Evolutionary conservation across 1,140 invertebrate species (phyloP).

Genomic region (Papilio aristodemus): DNA sequence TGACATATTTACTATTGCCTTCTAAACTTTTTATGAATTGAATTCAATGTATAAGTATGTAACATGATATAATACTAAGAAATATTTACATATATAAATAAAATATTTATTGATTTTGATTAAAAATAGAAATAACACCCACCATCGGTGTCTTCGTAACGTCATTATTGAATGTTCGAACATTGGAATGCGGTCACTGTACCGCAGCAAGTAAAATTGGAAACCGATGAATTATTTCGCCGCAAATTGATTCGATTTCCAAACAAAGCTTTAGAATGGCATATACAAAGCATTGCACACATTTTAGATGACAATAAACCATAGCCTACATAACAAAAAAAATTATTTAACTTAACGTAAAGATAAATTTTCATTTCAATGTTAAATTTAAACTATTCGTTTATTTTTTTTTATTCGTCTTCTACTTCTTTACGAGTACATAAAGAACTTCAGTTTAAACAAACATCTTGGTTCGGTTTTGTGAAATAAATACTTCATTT

Average conservation of each 20-base stretch:
- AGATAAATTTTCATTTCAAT: neutral
- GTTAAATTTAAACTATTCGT: too few species aligned
- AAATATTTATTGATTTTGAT: neutral
- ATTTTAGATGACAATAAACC: neutral
- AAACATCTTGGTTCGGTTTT: too few species aligned
- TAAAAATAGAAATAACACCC: neutral
- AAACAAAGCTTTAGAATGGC: neutral
- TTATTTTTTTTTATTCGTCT: too few species aligned
- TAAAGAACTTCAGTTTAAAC: too few species aligned
- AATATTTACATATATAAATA: too few species aligned
- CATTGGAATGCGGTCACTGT: conserved; percentile 11
- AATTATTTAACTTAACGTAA: neutral
- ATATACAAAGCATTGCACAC: neutral
- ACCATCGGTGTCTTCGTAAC: neutral
- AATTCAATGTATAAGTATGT: too few species aligned
- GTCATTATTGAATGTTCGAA: neutral
- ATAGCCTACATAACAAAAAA: neutral
- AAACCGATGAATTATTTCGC: conserved; percentile 13
- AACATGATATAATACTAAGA: too few species aligned
- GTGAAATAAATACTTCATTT: too few species aligned
- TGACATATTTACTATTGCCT: too few species aligned
- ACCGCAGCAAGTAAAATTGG: conserved; percentile 16
- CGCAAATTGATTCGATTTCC: conserved; percentile 10
- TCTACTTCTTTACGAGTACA: too few species aligned
- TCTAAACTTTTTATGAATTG: too few species aligned